Conservation (phyloP, 1,140 invertebrate genomes). For the Orchesella cincta region DNA sequence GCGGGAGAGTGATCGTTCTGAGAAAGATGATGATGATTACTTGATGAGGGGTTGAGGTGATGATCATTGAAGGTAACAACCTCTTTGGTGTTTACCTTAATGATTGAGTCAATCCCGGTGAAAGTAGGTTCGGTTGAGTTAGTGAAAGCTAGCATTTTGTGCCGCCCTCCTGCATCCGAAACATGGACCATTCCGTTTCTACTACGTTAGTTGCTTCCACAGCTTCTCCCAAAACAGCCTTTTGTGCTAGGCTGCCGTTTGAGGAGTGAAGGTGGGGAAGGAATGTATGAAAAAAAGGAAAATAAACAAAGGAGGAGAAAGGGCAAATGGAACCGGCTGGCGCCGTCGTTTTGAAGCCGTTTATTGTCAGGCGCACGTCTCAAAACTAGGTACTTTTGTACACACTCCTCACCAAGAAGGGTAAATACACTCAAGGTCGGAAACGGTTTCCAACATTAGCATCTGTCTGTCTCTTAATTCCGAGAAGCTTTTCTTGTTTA, state of each 20-base stretch:
- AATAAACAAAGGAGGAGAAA: conserved; percentile 15
- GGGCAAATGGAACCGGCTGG: neutral
- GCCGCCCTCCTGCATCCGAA: conserved; percentile 41
- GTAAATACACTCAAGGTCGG: too few relatives aligned
- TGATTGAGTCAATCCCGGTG: conserved; percentile 36
- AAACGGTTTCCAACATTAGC: too few relatives aligned
- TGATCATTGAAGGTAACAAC: conserved; percentile 4
- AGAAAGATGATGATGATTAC: conserved; percentile 20
- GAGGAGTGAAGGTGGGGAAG: neutral
- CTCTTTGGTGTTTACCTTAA: conserved; percentile 30
- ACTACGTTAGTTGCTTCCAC: neutral
- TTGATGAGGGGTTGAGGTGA: neutral
- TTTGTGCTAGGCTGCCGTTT: neutral
- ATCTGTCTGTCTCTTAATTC: too few relatives aligned
- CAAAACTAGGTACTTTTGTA: too few relatives aligned
- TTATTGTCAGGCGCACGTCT: too few relatives aligned
- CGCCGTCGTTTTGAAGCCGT: neutral
- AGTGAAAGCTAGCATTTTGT: conserved; percentile 49
- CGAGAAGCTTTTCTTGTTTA: neutral
- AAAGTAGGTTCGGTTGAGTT: conserved; percentile 41
- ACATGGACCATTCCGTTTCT: conserved; percentile 49
- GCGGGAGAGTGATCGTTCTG: neutral
- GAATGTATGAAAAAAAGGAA: neutral
- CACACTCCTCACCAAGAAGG: neutral
- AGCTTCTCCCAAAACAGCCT: neutral